Conservation (phyloP, 2,113 vertebrate species). For the Halichoerus grypus region DNA sequence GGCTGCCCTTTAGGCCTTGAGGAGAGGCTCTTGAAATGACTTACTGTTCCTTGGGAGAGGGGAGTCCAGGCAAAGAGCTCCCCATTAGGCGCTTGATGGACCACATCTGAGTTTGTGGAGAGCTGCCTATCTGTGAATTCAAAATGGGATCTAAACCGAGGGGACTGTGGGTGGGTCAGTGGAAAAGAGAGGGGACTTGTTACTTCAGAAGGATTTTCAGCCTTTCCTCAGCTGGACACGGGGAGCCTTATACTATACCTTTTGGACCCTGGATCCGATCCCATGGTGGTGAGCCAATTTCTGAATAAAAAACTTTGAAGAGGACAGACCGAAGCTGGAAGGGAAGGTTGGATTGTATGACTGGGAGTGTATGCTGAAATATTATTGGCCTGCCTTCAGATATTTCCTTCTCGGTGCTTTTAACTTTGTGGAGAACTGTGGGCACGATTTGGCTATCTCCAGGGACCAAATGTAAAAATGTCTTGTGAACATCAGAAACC, state of each 20-base stretch:
- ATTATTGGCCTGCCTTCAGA: neutral
- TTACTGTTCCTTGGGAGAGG: neutral
- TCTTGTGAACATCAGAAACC: slow-evolving; percentile 38
- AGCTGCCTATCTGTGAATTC: neutral
- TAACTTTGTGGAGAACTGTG: slow-evolving; percentile 1
- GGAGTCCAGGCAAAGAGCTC: no score
- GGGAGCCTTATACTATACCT: neutral
- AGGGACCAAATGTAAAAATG: slow-evolving; percentile 42
- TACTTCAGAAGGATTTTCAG: neutral
- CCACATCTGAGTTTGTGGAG: neutral
- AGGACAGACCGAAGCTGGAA: neutral
- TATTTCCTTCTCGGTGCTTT: neutral
- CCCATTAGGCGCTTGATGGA: neutral
- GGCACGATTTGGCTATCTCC: neutral
- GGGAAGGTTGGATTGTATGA: neutral
- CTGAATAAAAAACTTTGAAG: neutral
- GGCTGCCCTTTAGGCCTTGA: neutral
- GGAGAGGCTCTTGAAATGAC: neutral
- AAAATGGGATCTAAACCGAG: neutral
- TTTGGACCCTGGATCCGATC: neutral
- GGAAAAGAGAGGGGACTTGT: neutral
- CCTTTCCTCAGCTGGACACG: neutral
- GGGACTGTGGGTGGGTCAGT: neutral
- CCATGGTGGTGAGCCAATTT: neutral
- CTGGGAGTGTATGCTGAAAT: neutral